Evolutionary conservation across 2,888 invertebrate species (phyloP).

Genomic region (Mesorhabditis belari): DNA sequence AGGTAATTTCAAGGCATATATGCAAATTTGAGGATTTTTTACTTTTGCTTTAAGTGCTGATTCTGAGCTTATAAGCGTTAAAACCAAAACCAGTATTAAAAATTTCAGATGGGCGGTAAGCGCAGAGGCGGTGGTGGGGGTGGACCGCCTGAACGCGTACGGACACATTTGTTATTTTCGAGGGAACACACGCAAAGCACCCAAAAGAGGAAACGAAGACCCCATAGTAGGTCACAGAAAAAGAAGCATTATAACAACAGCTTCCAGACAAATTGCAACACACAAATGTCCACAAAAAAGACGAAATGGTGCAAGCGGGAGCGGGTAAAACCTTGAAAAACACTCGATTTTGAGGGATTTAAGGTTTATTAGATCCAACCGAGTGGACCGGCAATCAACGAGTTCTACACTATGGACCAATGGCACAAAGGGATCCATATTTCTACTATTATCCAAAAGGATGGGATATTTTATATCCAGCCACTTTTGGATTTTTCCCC

Average conservation of each 20-base stretch:
- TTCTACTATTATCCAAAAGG: slow-evolving; percentile 54
- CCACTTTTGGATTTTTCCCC: slow-evolving; percentile 53
- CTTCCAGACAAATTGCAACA: slow-evolving; percentile 48
- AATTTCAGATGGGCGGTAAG: slow-evolving; percentile 37
- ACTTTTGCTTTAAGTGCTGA: too few species aligned
- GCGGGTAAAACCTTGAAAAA: slow-evolving; percentile 16
- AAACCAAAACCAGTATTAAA: too few species aligned
- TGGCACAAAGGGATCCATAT: slow-evolving; percentile 53
- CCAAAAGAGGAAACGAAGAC: slow-evolving; percentile 45
- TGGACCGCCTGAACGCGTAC: slow-evolving; percentile 41
- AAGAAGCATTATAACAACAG: not conserved
- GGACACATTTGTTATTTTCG: slow-evolving; percentile 50
- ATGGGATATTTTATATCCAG: slow-evolving; percentile 53
- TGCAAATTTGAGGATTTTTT: too few species aligned
- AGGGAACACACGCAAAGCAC: slow-evolving; percentile 41
- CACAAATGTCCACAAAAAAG: slow-evolving; percentile 45
- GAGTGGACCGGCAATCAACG: slow-evolving; percentile 43
- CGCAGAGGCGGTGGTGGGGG: slow-evolving; percentile 24
- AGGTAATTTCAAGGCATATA: too few species aligned
- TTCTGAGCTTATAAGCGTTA: too few species aligned
- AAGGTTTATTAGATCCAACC: not conserved
- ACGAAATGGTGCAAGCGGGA: slow-evolving; percentile 50
- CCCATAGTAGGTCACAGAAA: slow-evolving; percentile 39
- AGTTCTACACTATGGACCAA: slow-evolving; percentile 52
- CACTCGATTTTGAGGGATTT: not conserved